These are phyloP conservation scores for Lethenteron camtschaticum DNA, from an alignment of 2,113 vertebrate species.

Conservation along the genomic window DNA sequence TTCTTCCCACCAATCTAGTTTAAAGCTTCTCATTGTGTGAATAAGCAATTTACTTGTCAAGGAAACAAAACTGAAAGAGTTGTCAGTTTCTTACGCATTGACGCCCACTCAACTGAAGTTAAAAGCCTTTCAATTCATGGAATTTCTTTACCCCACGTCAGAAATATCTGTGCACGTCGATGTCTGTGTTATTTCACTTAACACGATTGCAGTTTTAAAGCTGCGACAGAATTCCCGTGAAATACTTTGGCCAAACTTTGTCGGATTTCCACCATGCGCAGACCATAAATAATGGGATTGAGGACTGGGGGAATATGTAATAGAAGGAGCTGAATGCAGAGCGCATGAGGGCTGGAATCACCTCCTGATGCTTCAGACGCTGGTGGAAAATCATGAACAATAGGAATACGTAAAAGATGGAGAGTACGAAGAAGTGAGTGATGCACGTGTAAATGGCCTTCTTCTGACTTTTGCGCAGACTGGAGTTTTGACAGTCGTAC, in stretches of 20 bases:
- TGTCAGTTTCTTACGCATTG: too few species aligned
- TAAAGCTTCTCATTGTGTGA: too few species aligned
- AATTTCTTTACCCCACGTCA: too few species aligned
- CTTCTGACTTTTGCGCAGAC: not conserved
- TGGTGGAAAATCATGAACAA: not conserved
- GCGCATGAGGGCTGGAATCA: not conserved
- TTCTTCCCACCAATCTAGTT: too few species aligned
- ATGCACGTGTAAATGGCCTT: conserved; percentile 1
- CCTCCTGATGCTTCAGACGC: not conserved
- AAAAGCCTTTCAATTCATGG: too few species aligned
- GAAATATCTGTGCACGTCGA: too few species aligned
- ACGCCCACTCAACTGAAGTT: too few species aligned
- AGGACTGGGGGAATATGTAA: not conserved
- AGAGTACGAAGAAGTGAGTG: conserved; percentile 3
- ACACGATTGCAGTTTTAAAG: too few species aligned
- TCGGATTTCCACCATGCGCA: conserved; percentile 2
- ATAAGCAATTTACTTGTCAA: too few species aligned
- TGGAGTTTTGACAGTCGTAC: not conserved
- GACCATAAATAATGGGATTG: conserved; percentile 5
- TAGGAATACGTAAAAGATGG: not conserved
- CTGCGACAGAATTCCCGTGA: too few species aligned
- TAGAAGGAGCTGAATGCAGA: not conserved
- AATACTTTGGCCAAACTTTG: not conserved
- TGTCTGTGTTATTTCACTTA: too few species aligned
- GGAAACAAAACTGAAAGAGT: too few species aligned